Evolutionary conservation across 2,113 vertebrate genomes (phyloP).

Genomic region (Tachysurus vachellii): DNA sequence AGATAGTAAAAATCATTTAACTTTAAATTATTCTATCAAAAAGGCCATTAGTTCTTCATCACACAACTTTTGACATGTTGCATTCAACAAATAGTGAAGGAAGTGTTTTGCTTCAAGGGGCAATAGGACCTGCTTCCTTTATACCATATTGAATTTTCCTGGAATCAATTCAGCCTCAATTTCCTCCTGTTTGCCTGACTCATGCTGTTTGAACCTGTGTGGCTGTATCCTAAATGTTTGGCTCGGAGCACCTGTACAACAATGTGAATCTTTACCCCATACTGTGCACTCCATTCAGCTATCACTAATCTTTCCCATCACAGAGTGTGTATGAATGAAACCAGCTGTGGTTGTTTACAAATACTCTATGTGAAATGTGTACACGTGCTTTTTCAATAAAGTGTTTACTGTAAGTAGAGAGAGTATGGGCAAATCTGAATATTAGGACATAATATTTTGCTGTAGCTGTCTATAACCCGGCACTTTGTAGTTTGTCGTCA

Average conservation of each 20-base stretch:
- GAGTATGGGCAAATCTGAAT: background rate
- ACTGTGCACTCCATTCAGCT: background rate
- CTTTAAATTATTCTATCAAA: constrained; percentile 24
- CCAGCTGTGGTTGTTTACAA: background rate
- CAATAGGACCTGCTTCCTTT: background rate
- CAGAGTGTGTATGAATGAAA: background rate
- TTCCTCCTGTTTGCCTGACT: background rate
- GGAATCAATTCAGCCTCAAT: constrained; percentile 1
- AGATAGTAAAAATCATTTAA: background rate
- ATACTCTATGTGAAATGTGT: background rate
- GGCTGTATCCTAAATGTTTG: background rate
- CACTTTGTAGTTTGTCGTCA: background rate
- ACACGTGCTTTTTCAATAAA: background rate
- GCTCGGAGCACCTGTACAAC: background rate
- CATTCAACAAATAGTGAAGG: background rate
- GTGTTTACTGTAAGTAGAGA: background rate
- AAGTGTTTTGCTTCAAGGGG: background rate
- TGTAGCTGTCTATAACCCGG: background rate
- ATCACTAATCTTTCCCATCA: background rate
- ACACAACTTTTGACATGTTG: background rate
- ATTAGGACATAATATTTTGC: background rate
- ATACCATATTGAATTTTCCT: background rate
- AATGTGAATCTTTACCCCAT: background rate
- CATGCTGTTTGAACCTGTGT: constrained; percentile 13
- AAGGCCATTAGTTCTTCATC: constrained; percentile 26